Evolutionary conservation across 2,888 invertebrate genomes (phyloP), one percentile per base, ranked within the genome.

Genomic region (Drosophila picticornis): DNA sequence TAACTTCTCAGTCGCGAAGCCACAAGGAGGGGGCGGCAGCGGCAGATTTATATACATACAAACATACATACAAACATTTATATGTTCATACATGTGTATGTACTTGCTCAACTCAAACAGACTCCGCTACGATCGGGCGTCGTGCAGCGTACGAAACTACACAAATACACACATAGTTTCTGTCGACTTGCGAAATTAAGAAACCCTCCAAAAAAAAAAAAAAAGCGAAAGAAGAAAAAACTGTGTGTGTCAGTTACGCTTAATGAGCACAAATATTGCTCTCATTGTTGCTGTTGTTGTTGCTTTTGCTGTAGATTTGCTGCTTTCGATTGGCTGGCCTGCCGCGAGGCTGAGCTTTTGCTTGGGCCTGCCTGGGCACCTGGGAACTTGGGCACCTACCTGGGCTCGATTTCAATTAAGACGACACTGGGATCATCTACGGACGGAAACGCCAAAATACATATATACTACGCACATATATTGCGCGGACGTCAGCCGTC

Each of bases 201-300:
- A 86, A 90, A 90, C 89, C 87, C 85, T 82, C 84, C 50, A 85
- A 84, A 85, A 75, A 77, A 76, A 62, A 74, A 68, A 43, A 77
- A 72, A 73, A 61, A 74, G 64, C 46, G 75, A 67, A 59, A 77
- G 61, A 67, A 75, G 72, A 77, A 68, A 74, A 77, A 80, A 83
- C 90, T 78, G 91, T 91, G 91, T 90, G 91, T 91, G 92, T 91
- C 91, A 91, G 91, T 91, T 91, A 91, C 91, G 91, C 91, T 91
- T 90, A 91, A 88, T 91, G 91, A 91, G 92, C 91, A 91, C 89
- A 90, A 87, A 87, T 89, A 89, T 90, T 89, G 88, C 90, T 90
- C 90, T 84, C 83, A 80, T 87, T 90, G 90, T 75, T 81, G 87
- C 77, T 83, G 89, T 75, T 80, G 87, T 68, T 82, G 88, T 72